Conservation (phyloP, 2,113 vertebrate species). For the Felis chaus region DNA sequence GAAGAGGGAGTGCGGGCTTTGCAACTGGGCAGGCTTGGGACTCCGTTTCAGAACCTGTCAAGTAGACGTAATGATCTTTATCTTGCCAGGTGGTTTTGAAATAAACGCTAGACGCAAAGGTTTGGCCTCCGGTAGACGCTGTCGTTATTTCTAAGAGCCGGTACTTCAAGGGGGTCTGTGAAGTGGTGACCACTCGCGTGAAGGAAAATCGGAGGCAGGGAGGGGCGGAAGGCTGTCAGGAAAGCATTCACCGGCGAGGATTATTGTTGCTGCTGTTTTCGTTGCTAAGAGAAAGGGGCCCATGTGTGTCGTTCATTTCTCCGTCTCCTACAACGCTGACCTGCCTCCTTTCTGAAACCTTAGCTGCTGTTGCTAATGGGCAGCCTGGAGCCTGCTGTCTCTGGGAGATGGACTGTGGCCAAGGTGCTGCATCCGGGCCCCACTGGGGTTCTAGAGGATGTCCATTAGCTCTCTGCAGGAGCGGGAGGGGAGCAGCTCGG, state of each 20-base stretch:
- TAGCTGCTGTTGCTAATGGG: neutral
- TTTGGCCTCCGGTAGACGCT: neutral
- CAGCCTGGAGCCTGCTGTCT: neutral
- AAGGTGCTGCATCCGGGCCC: neutral
- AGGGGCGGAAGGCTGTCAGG: neutral
- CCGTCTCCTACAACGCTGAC: neutral
- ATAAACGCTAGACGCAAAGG: neutral
- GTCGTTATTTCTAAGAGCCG: neutral
- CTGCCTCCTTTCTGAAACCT: neutral
- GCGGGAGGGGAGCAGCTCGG: neutral
- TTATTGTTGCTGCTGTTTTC: neutral
- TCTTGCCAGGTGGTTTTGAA: neutral
- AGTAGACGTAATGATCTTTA: neutral
- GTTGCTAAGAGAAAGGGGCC: neutral
- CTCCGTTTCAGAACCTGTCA: neutral
- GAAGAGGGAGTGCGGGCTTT: neutral
- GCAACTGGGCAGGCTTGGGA: neutral
- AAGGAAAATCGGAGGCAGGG: neutral
- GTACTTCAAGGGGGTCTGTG: neutral
- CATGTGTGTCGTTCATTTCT: neutral
- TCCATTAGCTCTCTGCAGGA: neutral
- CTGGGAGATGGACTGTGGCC: neutral
- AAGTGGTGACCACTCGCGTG: neutral
- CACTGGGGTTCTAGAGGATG: neutral
- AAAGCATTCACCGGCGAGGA: rapidly evolving